A percentile compares a stretch with the other conserved stretches of the same genome.
phyloP scores from a whole-genome alignment of 2,797 vertebrate genomes.

The Loris lydekkerianus region DNA sequence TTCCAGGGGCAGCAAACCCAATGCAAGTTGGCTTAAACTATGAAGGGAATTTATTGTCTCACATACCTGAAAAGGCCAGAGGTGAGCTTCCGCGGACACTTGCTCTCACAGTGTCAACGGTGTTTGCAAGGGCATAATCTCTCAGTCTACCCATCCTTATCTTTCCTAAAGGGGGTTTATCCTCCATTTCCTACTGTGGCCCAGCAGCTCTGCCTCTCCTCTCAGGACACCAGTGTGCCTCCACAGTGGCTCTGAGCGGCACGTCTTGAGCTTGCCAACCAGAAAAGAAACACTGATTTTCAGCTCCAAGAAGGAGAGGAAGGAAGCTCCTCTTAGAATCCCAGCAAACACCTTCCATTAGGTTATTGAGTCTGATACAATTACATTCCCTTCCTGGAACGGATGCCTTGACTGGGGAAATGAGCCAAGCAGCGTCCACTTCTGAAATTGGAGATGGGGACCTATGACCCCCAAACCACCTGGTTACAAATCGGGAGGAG shows the following conservation, averaged over 20 bases:
- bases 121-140: not conserved
- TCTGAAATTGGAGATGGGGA: not conserved
- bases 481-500: not conserved
- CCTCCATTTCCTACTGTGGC: not conserved
- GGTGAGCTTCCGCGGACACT: not conserved
- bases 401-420: not conserved
- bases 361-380: not conserved
- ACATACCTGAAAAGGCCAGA: not conserved
- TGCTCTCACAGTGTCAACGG: not conserved
- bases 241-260: not conserved
- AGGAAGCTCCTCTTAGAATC: not conserved
- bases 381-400: not conserved
- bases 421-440: not conserved
- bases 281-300: not conserved
- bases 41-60: not conserved
- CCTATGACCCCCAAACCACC: not conserved
- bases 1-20: slow-evolving; percentile 39
- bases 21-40: not conserved
- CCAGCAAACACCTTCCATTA: not conserved
- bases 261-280: not conserved
- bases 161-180: not conserved
- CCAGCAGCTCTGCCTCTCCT: not conserved
- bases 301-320: not conserved
- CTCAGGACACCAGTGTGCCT: not conserved
- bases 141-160: not conserved